Conservation (phyloP, 2,888 invertebrate species). For the Drepana falcataria region DNA sequence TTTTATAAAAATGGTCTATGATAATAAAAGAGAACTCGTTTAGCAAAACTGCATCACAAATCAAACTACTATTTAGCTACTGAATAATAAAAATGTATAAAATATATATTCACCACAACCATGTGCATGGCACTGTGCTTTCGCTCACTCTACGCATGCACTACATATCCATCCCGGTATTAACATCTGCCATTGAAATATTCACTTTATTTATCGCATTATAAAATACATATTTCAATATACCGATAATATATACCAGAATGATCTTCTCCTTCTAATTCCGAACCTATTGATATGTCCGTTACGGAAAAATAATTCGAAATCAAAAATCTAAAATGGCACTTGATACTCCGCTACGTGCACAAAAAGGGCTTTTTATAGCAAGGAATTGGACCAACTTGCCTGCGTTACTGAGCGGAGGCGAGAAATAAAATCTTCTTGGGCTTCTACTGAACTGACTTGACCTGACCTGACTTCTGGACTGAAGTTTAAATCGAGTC, state of each 20-base stretch:
- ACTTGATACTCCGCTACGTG: neutral
- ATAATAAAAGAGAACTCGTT: conserved; percentile 68
- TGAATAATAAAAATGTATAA: conserved; percentile 28
- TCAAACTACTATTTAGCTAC: conserved; percentile 52
- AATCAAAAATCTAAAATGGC: neutral
- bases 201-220: no score
- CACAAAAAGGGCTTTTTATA: neutral
- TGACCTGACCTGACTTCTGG: no score
- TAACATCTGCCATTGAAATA: neutral
- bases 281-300: neutral
- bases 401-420: no score
- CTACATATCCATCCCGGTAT: conserved; percentile 40
- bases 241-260: no score
- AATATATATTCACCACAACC: conserved; percentile 68
- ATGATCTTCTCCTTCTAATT: neutral
- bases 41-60: conserved; percentile 72
- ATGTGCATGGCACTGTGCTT: conserved; percentile 69
- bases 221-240: no score
- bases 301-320: neutral
- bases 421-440: no score
- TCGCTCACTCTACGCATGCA: conserved; percentile 65
- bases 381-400: no score
- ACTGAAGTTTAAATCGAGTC: no score
- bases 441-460: no score
- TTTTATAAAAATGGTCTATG: conserved; percentile 29